Percentiles rank a stretch among this genome's conserved stretches.
Conservation (phyloP, 2,797 vertebrate genomes). For the Chloroceryle inda region DNA sequence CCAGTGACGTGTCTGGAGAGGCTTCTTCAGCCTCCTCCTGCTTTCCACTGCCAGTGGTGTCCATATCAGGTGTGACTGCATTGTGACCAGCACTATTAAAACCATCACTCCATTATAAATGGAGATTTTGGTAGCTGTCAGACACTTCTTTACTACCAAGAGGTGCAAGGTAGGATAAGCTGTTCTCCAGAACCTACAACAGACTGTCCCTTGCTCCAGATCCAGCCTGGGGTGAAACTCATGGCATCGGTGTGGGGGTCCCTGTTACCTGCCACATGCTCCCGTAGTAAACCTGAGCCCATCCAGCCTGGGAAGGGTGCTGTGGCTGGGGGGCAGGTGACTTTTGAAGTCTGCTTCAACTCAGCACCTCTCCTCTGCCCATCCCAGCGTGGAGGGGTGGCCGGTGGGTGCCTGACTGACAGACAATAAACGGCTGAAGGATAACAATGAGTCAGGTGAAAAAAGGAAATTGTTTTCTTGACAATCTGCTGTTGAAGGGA, state of each 20-base stretch:
- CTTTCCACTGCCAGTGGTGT: background rate
- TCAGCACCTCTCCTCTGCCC: background rate
- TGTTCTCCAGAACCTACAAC: background rate
- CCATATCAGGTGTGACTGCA: background rate
- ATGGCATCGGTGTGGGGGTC: fast-evolving
- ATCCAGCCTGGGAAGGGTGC: background rate
- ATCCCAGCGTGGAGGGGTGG: background rate
- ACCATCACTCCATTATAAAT: background rate
- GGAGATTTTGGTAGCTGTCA: fast-evolving
- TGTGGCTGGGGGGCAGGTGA: fast-evolving
- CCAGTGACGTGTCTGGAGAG: fast-evolving
- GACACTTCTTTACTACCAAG: background rate
- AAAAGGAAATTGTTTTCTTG: conserved; percentile 71
- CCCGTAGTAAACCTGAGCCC: background rate
- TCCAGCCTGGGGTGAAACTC: background rate
- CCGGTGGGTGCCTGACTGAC: background rate
- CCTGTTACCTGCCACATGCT: fast-evolving
- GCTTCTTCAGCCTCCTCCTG: background rate
- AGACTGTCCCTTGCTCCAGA: background rate
- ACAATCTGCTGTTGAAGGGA: conserved; percentile 43
- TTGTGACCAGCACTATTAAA: background rate
- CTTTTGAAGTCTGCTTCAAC: background rate
- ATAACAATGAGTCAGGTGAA: conserved; percentile 50
- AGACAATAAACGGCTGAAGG: conserved; percentile 36
- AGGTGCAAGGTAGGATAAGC: background rate